Evolutionary conservation across 2,797 vertebrate genomes (phyloP), one percentile per base, ranked within the genome.

Genomic region (Loriculus beryllinus): DNA sequence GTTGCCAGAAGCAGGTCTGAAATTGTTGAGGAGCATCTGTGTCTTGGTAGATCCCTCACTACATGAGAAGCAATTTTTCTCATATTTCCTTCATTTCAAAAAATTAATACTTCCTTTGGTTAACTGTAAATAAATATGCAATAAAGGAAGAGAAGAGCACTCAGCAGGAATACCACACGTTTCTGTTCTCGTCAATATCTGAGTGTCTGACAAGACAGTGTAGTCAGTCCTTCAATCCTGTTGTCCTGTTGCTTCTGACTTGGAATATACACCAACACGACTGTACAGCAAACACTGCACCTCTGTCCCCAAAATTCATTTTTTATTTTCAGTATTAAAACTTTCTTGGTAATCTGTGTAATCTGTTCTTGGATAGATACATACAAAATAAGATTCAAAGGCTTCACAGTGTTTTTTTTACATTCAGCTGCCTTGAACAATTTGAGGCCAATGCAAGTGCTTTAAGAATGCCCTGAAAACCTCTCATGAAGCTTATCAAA

Each of bases 401-500:
- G 31, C 57, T 82, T 26, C 5, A 1, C 39, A 17, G 12, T 35
- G 14, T 0, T 69, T 93, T 93, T 88, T 82, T 72, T 28, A 65
- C n/a, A 67, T 87, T 90, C 49, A 63, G 43, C 47, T 81, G 59
- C 22, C 31, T 83, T 69, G 59, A 93, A 80, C 21, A 81, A 64
- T 81, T 82, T 92, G 79, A 88, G 15, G 40, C 40, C 64, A 91
- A 60, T 3, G n/a, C 13, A 75, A 95, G 35, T 47, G 31, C 59
- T 90, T 76, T 70, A 74, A 91, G 72, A 86, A 88, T 65, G 29
- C 39, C 21, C 65, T 78, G 76, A 90, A 93, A 94, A 69, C 9
- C 71, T 92, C 54, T 92, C 31, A 67, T 23, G 43, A 45, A 94
- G 57, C 37, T 91, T 83, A 65, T 91, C 76, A 93, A 87, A 91